phyloP scores from a whole-genome alignment of 2,113 vertebrate species.

The Calidris pugnax region DNA sequence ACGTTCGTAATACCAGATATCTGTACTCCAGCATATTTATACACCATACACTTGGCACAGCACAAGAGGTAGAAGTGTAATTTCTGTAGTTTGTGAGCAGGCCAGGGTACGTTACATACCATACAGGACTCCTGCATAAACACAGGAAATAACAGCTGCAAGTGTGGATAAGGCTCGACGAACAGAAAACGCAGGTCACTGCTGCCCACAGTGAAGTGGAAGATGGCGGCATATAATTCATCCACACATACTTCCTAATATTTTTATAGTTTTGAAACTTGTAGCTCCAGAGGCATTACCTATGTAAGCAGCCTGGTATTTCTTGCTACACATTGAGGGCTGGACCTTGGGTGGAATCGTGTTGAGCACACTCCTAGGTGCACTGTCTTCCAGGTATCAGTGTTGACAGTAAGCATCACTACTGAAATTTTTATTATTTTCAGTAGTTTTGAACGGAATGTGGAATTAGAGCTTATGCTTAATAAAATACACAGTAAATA shows the following conservation, averaged over 20 bases:
- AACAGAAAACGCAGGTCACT: not conserved
- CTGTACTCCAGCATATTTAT: not conserved
- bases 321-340: not conserved
- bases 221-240: not conserved
- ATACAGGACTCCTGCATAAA: not conserved
- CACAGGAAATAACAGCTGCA: not conserved
- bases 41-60: not conserved
- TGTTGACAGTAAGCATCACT: not conserved
- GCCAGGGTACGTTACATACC: accelerated
- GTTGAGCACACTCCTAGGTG: accelerated
- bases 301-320: not conserved
- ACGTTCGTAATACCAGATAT: accelerated
- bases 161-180: accelerated
- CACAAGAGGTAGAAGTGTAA: not conserved
- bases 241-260: accelerated
- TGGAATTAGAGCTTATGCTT: not conserved
- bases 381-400: not conserved
- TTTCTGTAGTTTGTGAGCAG: not conserved
- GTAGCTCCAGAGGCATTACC: not conserved
- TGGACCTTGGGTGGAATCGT: not conserved
- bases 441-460: not conserved
- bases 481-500: not conserved
- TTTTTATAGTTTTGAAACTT: not conserved
- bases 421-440: not conserved
- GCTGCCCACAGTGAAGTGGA: not conserved